Percentiles rank a stretch among this genome's conserved stretches.
phyloP scores from a whole-genome alignment of 35 echinoderm and acorn worm species.

The Heliocidaris tuberculata region DNA sequence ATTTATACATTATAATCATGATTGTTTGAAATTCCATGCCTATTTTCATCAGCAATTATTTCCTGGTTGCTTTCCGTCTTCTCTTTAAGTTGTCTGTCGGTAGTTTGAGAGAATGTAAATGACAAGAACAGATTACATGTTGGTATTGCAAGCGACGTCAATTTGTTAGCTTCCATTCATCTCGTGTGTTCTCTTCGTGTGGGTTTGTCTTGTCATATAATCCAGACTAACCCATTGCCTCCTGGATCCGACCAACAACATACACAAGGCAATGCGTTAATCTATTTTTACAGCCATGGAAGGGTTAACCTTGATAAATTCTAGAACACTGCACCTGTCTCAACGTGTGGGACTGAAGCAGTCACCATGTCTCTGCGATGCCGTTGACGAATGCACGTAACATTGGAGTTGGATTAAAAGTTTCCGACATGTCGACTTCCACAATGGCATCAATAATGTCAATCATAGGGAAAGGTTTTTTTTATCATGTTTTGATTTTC shows the following conservation, averaged over 20 bases:
- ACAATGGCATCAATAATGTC: neutral
- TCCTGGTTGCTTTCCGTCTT: neutral
- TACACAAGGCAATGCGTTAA: neutral
- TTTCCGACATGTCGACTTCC: neutral
- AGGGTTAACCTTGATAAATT: slow-evolving; percentile 3
- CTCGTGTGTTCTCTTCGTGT: slow-evolving; percentile 1
- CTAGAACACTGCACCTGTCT: slow-evolving; percentile 15
- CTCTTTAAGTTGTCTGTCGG: neutral
- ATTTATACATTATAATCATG: neutral
- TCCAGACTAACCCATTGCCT: neutral
- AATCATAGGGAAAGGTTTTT: neutral
- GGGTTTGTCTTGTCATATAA: neutral
- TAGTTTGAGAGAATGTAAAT: neutral
- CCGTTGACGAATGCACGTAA: neutral
- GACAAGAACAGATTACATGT: slow-evolving; percentile 11
- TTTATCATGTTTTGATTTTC: too few relatives aligned
- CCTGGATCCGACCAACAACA: neutral
- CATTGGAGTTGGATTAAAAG: neutral
- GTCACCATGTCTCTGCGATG: neutral
- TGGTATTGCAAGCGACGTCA: neutral
- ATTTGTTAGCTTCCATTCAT: slow-evolving; percentile 8
- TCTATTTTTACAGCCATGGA: neutral
- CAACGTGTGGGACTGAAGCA: neutral
- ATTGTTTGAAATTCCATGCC: neutral
- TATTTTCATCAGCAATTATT: neutral